Percentiles rank a stretch among this genome's conserved stretches.
phyloP scores from a whole-genome alignment of 1,140 invertebrate species.

The Calephelis nemesis region DNA sequence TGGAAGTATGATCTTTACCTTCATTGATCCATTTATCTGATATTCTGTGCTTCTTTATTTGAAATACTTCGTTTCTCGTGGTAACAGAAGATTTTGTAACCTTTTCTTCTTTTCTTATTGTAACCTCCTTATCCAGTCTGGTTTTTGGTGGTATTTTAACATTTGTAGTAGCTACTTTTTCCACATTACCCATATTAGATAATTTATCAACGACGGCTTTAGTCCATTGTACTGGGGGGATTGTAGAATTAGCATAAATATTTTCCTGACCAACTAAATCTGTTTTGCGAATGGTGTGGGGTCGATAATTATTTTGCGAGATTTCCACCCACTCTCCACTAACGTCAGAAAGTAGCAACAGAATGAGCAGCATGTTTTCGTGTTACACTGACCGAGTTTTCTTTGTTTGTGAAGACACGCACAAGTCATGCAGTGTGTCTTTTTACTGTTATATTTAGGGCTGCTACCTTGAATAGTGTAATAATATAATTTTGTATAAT shows the following conservation, averaged over 20 bases:
- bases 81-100: background rate
- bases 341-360: constrained; percentile 38
- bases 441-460: constrained; percentile 9
- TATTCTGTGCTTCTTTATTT: background rate
- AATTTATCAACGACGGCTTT: constrained; percentile 44
- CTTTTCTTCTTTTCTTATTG: background rate
- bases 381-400: background rate
- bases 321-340: constrained; percentile 64
- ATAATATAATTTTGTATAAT: too few species aligned
- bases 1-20: background rate
- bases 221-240: constrained; percentile 33
- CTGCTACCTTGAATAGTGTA: background rate
- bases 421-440: background rate
- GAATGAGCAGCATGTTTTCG: constrained; percentile 39
- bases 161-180: constrained; percentile 32
- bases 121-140: background rate
- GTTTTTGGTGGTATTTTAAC: background rate
- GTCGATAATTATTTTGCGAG: constrained; percentile 53
- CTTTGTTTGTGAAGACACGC: background rate
- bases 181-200: constrained; percentile 37
- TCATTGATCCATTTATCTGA: background rate
- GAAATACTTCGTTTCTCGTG: background rate
- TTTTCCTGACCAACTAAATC: background rate
- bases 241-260: constrained; percentile 26
- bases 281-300: background rate